These are phyloP conservation scores for Drosophila lacteicornis DNA, from an alignment of 1,140 invertebrate species.

Conservation along the genomic window DNA sequence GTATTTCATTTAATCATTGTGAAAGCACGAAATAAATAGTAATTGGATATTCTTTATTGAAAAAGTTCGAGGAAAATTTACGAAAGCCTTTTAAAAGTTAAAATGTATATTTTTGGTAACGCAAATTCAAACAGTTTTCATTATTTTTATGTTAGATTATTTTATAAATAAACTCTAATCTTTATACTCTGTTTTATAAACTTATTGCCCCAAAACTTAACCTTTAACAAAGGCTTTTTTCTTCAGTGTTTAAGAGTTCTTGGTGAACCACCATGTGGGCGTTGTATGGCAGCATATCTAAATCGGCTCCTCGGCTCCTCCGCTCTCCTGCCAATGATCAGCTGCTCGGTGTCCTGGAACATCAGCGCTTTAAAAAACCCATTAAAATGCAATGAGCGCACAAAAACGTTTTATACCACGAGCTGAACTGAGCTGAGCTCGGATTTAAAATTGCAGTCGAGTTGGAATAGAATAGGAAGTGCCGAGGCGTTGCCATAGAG, in stretches of 20 bases:
- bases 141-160: too few relatives aligned
- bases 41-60: too few relatives aligned
- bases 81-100: too few relatives aligned
- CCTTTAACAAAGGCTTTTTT: neutral
- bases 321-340: neutral
- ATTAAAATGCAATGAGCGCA: constrained; percentile 75
- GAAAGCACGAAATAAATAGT: too few relatives aligned
- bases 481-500: neutral
- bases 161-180: too few relatives aligned
- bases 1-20: too few relatives aligned
- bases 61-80: too few relatives aligned
- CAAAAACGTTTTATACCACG: constrained; percentile 62
- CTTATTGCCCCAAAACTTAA: too few relatives aligned
- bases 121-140: too few relatives aligned
- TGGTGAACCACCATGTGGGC: constrained; percentile 27
- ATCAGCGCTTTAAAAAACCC: constrained; percentile 49
- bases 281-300: constrained; percentile 43
- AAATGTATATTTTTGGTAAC: too few relatives aligned
- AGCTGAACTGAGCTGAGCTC: constrained; percentile 32
- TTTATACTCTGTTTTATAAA: neutral
- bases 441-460: constrained; percentile 41
- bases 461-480: constrained; percentile 12
- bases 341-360: constrained; percentile 23
- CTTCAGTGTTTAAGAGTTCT: constrained; percentile 4
- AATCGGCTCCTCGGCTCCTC: constrained; percentile 26